These are phyloP conservation scores for Cotesia vestalis DNA, from an alignment of 1,140 invertebrate species.

Conservation along the genomic window DNA sequence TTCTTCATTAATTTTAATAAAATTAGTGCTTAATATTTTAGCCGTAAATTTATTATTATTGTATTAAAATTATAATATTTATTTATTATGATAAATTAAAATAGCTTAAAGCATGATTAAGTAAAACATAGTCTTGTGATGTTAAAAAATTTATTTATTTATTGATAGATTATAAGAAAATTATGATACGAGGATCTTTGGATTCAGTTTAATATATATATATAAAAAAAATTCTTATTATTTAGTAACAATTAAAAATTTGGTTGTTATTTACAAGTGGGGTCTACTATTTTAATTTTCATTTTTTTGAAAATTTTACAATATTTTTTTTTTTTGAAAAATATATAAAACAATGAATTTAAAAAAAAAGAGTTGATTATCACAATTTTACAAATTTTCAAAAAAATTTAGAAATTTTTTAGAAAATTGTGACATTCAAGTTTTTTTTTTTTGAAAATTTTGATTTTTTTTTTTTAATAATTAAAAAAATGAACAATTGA, in stretches of 20 bases:
- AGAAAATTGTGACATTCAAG: too few species aligned
- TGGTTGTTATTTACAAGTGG: too few species aligned
- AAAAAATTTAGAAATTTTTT: too few species aligned
- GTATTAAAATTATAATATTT: slow-evolving; percentile 23
- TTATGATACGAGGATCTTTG: slow-evolving; percentile 34
- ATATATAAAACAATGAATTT: too few species aligned
- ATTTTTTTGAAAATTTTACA: too few species aligned
- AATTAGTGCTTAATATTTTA: slow-evolving; percentile 21
- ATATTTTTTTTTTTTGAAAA: too few species aligned
- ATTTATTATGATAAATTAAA: slow-evolving; percentile 11
- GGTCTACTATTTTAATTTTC: too few species aligned
- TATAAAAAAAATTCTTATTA: slow-evolving; percentile 34
- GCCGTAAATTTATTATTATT: not conserved
- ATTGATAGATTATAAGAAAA: slow-evolving; percentile 27
- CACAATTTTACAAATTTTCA: too few species aligned
- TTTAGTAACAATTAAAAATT: slow-evolving; percentile 25
- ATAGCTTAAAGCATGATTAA: slow-evolving; percentile 35
- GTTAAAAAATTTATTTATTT: slow-evolving; percentile 43
- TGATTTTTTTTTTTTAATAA: too few species aligned
- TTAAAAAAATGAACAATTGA: too few species aligned
- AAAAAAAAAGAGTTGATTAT: too few species aligned
- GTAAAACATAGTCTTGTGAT: slow-evolving; percentile 31
- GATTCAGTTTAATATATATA: slow-evolving; percentile 16
- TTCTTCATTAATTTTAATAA: slow-evolving; percentile 12
- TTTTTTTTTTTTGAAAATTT: too few species aligned